Evolutionary conservation across 2,797 vertebrate genomes (phyloP).

Genomic region (Chaetophractus vellerosus): DNA sequence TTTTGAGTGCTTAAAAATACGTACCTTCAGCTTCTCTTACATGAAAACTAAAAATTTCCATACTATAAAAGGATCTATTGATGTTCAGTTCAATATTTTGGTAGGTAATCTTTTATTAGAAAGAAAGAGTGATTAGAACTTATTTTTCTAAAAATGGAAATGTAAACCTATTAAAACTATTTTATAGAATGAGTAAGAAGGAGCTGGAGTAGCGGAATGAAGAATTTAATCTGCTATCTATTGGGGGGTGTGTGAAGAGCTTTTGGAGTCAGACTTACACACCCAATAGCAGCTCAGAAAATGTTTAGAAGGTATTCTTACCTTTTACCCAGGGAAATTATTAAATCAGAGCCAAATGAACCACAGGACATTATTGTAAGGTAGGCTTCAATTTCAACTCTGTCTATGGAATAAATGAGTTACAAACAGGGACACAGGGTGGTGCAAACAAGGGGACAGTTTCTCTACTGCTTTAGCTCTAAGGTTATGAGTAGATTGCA

Average conservation of each 20-base stretch:
- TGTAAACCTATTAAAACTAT: not conserved
- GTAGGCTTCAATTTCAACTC: not conserved
- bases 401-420: not conserved
- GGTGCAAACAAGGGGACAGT: not conserved
- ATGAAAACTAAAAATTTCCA: not conserved
- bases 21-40: not conserved
- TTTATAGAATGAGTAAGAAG: not conserved
- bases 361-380: not conserved
- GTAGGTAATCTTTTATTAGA: conserved; percentile 4
- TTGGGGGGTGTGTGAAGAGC: not conserved
- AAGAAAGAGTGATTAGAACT: not conserved
- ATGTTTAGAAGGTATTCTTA: not conserved
- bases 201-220: not conserved
- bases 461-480: not conserved
- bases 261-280: not conserved
- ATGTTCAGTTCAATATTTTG: conserved; percentile 39
- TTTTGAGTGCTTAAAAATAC: not conserved
- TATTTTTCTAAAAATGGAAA: not conserved
- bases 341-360: not conserved
- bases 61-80: not conserved
- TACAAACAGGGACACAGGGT: not conserved
- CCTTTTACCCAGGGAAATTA: not conserved
- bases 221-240: not conserved
- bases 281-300: not conserved
- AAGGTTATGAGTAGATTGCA: not conserved